These are phyloP conservation scores for Bacillus rossius DNA, from an alignment of 1,140 invertebrate genomes.

Conservation along the genomic window DNA sequence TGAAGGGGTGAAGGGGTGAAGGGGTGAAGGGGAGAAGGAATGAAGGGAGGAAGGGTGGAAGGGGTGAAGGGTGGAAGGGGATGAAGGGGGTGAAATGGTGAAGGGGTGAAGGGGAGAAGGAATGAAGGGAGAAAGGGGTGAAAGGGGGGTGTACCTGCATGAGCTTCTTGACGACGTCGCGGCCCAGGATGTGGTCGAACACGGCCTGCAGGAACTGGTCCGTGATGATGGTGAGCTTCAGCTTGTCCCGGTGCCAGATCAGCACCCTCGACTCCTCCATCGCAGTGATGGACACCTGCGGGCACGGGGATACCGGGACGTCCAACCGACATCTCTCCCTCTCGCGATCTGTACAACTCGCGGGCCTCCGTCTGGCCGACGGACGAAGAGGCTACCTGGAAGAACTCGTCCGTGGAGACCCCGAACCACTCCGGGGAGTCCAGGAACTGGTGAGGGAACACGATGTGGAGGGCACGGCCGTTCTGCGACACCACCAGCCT, in stretches of 20 bases:
- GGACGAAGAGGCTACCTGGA: slow-evolving; percentile 68
- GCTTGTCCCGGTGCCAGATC: slow-evolving; percentile 80
- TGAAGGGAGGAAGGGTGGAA: too few species aligned
- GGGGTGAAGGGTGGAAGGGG: too few species aligned
- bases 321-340: background rate
- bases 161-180: slow-evolving; percentile 86
- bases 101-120: too few species aligned
- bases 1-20: too few species aligned
- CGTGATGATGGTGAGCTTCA: slow-evolving; percentile 77
- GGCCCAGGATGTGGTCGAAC: slow-evolving; percentile 80
- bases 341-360: background rate
- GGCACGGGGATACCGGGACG: too few species aligned
- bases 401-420: slow-evolving; percentile 81
- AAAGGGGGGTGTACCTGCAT: slow-evolving; percentile 67
- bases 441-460: slow-evolving; percentile 85
- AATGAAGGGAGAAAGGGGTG: too few species aligned
- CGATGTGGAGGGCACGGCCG: slow-evolving; percentile 78
- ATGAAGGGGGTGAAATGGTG: too few species aligned
- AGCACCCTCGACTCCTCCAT: slow-evolving; percentile 81
- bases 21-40: too few species aligned
- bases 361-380: background rate
- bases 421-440: slow-evolving; percentile 93
- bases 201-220: slow-evolving; percentile 80
- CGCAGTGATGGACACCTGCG: slow-evolving; percentile 76
- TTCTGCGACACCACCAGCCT: slow-evolving; percentile 85